A percentile compares a stretch with the other conserved stretches of the same genome.
Conservation (phyloP, 2,888 invertebrate species). For the Temnothorax unifasciatus region DNA sequence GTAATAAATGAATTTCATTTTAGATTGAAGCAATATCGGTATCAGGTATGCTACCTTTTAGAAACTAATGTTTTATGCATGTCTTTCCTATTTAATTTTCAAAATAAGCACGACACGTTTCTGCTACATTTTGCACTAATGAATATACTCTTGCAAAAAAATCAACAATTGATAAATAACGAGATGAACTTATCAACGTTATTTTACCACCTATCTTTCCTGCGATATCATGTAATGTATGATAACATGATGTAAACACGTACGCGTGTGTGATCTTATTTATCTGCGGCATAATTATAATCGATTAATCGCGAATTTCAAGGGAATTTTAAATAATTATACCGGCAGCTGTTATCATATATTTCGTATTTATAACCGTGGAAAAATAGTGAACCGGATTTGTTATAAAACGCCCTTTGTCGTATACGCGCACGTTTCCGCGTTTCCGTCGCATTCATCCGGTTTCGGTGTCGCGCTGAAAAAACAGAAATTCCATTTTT, state of each 20-base stretch:
- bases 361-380: constrained; percentile 39
- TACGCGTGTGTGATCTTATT: neutral
- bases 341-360: constrained; percentile 20
- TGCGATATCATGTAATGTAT: neutral
- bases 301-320: constrained; percentile 36
- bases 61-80: neutral
- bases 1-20: constrained; percentile 7
- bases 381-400: constrained; percentile 40
- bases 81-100: neutral
- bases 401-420: constrained; percentile 45
- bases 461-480: constrained; percentile 28
- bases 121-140: neutral
- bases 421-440: constrained; percentile 14
- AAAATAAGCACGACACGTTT: neutral
- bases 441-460: constrained; percentile 29
- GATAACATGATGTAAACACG: neutral
- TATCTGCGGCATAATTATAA: neutral
- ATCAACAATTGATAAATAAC: neutral
- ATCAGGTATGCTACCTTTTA: too few relatives aligned
- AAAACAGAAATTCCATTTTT: constrained; percentile 42
- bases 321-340: constrained; percentile 19
- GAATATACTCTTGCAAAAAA: neutral
- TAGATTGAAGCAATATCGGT: neutral
- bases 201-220: constrained; percentile 2
- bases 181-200: neutral